Base-by-base conservation (phyloP, 2,797 vertebrate genomes). In the Nyctibius grandis region DNA sequence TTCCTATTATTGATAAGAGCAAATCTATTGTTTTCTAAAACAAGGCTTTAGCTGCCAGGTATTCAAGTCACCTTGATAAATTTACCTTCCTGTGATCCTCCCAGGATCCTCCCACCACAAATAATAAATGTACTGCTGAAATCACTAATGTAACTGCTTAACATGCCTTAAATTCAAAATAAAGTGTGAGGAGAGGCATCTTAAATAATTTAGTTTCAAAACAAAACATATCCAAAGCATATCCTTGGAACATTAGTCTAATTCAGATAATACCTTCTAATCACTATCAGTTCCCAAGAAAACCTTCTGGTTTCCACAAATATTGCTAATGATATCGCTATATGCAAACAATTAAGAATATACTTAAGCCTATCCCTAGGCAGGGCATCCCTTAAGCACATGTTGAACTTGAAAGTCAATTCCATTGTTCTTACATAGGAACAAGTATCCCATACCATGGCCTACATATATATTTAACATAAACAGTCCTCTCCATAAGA, bases 391-490 rank as follows among this genome's bases (percentile, higher is more conserved):
- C 48, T 74, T 36, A 72, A 56, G 9, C 26, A 87, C 15, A n/a
- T 3, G 15, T 0, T 70, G 51, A 95, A 59, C 31, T 57, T 38
- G 5, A 15, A 77, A 93, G n/a, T 15, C 56, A 60, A 40, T 17
- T 74, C 9, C 14, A 17, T 0, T 77, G 11, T 9, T 74, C 26
- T 64, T 33, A 60, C 6, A 28, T 0, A 50, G 5, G 18, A 64
- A 85, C 6, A 69, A 22, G 16, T 38, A 67, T 13, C 15, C 42
- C 26, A n/a, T 3, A 53, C 12, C 3, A 56, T 0, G 1, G 48
- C 28, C 7, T 3, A 50, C 25, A 72, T 7, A 28, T 1, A 14
- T 11, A 64, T 16, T 26, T 65, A 42, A 44, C 40, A 42, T 23
- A 7, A 88, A 44, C 9, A 75, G 10, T 53, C 33, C 11, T 69